Evolutionary conservation across 2,888 invertebrate species (phyloP).

Genomic region (Junonia oenone): DNA sequence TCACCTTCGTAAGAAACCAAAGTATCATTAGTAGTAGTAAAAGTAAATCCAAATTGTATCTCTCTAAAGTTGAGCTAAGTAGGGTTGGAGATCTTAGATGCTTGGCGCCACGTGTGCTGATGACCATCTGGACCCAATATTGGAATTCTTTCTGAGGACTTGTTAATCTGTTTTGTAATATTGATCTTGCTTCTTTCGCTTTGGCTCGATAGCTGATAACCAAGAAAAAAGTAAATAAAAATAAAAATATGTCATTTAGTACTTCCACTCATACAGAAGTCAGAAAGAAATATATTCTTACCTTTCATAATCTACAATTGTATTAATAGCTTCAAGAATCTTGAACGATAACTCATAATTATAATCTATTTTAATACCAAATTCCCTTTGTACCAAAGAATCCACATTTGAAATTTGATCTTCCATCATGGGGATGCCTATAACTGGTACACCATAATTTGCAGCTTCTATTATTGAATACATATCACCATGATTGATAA

Average conservation of each 20-base stretch:
- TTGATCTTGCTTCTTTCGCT: conserved; percentile 35
- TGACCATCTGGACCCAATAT: conserved; percentile 43
- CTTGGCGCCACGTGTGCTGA: conserved; percentile 36
- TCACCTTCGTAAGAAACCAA: conserved; percentile 49
- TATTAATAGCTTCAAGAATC: conserved; percentile 40
- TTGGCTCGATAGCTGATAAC: conserved; percentile 39
- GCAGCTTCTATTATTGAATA: conserved; percentile 44
- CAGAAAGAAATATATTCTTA: too few species aligned
- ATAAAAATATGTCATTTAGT: too few species aligned
- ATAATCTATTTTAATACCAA: conserved; percentile 39
- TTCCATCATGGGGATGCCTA: conserved; percentile 42
- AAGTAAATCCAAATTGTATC: conserved; percentile 42
- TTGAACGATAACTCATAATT: conserved; percentile 36
- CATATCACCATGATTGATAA: conserved; percentile 44
- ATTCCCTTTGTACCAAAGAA: conserved; percentile 33
- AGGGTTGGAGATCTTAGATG: conserved; percentile 45
- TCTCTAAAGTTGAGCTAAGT: conserved; percentile 35
- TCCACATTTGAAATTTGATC: conserved; percentile 47
- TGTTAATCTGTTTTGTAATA: conserved; percentile 35
- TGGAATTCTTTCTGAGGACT: conserved; percentile 40
- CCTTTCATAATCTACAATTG: conserved; percentile 44
- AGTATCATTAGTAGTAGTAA: conserved; percentile 34
- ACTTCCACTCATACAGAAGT: too few species aligned
- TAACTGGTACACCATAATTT: conserved; percentile 46
- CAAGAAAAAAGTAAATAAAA: not conserved